Percentiles rank a stretch among this genome's conserved stretches.
phyloP scores from a whole-genome alignment of 2,797 vertebrate species.

The Okamejei kenojei region DNA sequence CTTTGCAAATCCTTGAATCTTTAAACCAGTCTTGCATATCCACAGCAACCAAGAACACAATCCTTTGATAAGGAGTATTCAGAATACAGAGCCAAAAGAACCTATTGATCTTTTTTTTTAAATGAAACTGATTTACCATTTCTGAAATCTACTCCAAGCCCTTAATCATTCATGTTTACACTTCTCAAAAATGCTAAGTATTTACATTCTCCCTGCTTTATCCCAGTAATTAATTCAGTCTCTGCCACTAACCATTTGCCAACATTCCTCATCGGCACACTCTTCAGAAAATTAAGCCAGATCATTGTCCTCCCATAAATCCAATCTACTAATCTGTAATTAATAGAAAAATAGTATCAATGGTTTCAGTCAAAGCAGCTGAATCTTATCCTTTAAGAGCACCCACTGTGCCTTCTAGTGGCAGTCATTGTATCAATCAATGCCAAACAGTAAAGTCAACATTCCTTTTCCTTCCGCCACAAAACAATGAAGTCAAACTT shows the following conservation, averaged over 20 bases:
- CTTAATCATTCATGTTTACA: neutral
- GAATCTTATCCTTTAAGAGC: neutral
- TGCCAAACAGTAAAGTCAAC: neutral
- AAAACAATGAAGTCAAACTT: too few relatives aligned
- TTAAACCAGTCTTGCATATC: neutral
- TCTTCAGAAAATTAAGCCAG: neutral
- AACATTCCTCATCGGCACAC: neutral
- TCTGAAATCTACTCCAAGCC: neutral
- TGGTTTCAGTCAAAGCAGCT: neutral
- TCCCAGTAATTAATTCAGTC: neutral
- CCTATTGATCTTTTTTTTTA: neutral
- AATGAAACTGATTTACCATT: neutral
- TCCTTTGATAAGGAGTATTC: neutral
- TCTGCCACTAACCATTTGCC: neutral
- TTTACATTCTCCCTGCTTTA: neutral
- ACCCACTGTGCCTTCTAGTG: neutral
- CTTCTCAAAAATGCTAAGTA: neutral
- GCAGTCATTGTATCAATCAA: neutral
- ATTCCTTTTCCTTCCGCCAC: neutral
- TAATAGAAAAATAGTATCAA: slow-evolving; percentile 10
- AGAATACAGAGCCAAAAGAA: neutral
- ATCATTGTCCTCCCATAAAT: neutral
- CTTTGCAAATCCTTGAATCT: too few relatives aligned
- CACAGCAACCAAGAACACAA: neutral
- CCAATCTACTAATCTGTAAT: too few relatives aligned